Base-by-base conservation (phyloP, 2,113 vertebrate genomes). In the Tetrao urogallus region DNA sequence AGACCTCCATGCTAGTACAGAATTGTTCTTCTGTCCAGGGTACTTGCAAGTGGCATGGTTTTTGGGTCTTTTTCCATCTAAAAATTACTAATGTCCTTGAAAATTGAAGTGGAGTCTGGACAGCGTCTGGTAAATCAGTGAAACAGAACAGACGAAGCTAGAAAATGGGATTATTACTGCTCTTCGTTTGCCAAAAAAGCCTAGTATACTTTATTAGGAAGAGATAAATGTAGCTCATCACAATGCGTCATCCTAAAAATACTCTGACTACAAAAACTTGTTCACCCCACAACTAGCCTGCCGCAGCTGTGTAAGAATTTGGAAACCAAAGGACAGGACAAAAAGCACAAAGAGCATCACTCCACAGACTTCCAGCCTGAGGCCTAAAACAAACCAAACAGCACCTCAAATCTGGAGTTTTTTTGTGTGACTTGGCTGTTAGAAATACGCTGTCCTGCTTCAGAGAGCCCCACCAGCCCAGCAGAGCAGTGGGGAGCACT, bases 1-100 rank as follows among this genome's bases (percentile, higher is more conserved):
- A 32, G 25, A 36, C 88, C 34, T 64, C 40, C 30, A 43, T 25
- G 17, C 25, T 0, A 0, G 5, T 19, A 52, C 52, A 90, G 52
- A 95, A 86, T 52, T 84, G 66, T 45, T 94, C 61, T 64, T 83
- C 65, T 77, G 72, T 60, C 60, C 85, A 71, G 50, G 40, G 19
- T 81, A 87, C 45, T 28, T 47, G 38, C 56, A 58, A 70, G 65
- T 0, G 0, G 50, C 25, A 40, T 1, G 0, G 52, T 40, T 75
- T 38, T 75, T 75, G 61, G 77, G 89, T 34, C 57, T 81, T 83
- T 73, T 70, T 70, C 72, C 48, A 52, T 82, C 66, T 89, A 84
- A 92, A 57, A 92, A 86, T 88, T 83, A 94, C 47, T 72, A 57
- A 90, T 4, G 32, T 64, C 48, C 73, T 92, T 95, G 88, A 93